phyloP scores from a whole-genome alignment of 2,888 invertebrate genomes.

The Steinernema scapterisci region DNA sequence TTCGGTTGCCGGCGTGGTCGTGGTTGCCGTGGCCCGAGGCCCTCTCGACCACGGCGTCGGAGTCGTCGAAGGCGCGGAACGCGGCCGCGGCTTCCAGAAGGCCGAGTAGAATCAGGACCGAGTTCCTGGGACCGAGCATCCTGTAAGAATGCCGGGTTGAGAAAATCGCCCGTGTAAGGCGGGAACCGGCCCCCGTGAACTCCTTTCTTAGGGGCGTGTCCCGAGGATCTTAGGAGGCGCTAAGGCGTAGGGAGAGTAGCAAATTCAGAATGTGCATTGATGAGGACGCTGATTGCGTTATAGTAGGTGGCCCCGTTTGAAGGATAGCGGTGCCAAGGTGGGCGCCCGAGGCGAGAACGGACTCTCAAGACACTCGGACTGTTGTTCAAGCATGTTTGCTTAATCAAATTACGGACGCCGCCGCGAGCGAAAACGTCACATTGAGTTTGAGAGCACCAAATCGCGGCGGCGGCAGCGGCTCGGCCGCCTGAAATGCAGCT shows the following conservation, averaged over 20 bases:
- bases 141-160: background rate
- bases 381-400: slow-evolving; percentile 33
- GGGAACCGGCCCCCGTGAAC: background rate
- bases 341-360: background rate
- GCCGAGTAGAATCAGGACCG: background rate
- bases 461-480: background rate
- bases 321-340: background rate
- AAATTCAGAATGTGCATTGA: background rate
- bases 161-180: background rate
- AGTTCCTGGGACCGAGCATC: background rate
- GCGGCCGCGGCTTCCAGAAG: background rate
- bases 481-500: slow-evolving; percentile 29
- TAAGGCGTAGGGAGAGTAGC: slow-evolving; percentile 3
- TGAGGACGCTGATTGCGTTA: slow-evolving; percentile 12
- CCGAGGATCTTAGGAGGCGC: background rate
- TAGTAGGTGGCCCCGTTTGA: background rate
- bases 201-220: background rate
- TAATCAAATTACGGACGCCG: slow-evolving; percentile 10
- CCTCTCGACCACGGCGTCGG: slow-evolving; percentile 5
- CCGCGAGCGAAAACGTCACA: slow-evolving; percentile 6
- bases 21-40: background rate
- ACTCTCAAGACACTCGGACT: slow-evolving; percentile 6
- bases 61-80: slow-evolving; percentile 15
- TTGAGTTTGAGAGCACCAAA: slow-evolving; percentile 27
- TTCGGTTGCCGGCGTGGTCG: background rate